Evolutionary conservation across 1,140 invertebrate genomes (phyloP).

Genomic region (Cepaea nemoralis): DNA sequence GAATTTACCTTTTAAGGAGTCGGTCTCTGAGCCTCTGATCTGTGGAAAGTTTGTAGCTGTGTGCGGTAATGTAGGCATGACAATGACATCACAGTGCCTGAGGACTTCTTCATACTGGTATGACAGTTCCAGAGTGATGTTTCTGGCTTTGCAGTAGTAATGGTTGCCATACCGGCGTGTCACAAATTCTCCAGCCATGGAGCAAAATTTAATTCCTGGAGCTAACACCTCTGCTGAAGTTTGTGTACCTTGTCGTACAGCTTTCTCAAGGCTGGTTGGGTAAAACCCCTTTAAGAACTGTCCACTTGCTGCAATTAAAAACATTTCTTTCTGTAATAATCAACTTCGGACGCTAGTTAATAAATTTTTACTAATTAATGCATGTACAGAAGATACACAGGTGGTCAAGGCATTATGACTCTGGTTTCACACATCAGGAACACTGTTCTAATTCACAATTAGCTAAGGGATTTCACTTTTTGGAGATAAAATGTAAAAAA

Average conservation of each 20-base stretch:
- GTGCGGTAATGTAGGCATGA: slow-evolving; percentile 60
- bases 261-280: slow-evolving; percentile 43
- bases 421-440: too few species aligned
- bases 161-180: slow-evolving; percentile 48
- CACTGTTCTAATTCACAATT: too few species aligned
- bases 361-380: too few species aligned
- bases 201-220: slow-evolving; percentile 39
- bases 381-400: too few species aligned
- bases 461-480: too few species aligned
- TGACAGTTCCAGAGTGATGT: slow-evolving; percentile 48
- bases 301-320: slow-evolving; percentile 8
- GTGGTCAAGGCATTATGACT: too few species aligned
- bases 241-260: slow-evolving; percentile 30
- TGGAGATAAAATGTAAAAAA: too few species aligned
- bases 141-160: slow-evolving; percentile 53
- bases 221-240: slow-evolving; percentile 29
- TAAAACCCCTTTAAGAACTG: slow-evolving; percentile 37
- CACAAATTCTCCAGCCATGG: slow-evolving; percentile 44
- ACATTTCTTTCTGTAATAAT: background rate
- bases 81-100: slow-evolving; percentile 54
- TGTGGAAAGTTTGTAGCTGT: slow-evolving; percentile 46
- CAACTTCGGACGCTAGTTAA: too few species aligned
- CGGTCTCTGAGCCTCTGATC: background rate
- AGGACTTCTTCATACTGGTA: slow-evolving; percentile 52
- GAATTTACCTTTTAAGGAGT: background rate